These are phyloP conservation scores for Drosophila silvestris DNA, from an alignment of 2,888 invertebrate genomes.

Conservation along the genomic window DNA sequence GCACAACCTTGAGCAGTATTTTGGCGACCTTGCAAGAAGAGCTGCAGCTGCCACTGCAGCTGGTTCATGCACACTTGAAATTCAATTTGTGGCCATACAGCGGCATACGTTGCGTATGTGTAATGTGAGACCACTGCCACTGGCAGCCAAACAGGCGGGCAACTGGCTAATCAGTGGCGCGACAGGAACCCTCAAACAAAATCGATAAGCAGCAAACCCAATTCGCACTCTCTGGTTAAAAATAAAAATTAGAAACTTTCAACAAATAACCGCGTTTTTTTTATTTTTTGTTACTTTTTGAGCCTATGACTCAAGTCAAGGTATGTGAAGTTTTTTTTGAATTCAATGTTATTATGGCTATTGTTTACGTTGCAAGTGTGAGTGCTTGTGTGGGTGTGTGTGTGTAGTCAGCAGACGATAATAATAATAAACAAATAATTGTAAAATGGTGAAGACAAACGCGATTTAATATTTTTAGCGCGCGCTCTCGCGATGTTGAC, in stretches of 20 bases:
- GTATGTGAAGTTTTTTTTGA: conserved; percentile 54
- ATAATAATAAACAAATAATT: conserved; percentile 44
- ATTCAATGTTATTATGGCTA: conserved; percentile 33
- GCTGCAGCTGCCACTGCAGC: conserved; percentile 13
- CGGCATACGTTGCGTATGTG: conserved; percentile 69
- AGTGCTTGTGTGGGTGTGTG: conserved; percentile 1
- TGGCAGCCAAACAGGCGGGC: conserved; percentile 38
- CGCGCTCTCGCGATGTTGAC: conserved; percentile 78
- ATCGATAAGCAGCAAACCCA: conserved; percentile 55
- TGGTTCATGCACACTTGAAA: conserved; percentile 54
- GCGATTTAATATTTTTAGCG: conserved; percentile 42
- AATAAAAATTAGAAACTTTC: conserved; percentile 30
- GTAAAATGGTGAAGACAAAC: conserved; percentile 45
- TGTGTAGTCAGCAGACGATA: conserved; percentile 51
- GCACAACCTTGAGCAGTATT: conserved; percentile 33
- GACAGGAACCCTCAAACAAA: conserved; percentile 32
- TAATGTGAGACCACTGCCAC: conserved; percentile 53
- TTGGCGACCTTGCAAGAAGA: conserved; percentile 47
- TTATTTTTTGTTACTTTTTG: conserved; percentile 7
- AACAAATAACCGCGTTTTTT: conserved; percentile 39
- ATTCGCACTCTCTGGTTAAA: conserved; percentile 14
- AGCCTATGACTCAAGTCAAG: conserved; percentile 62
- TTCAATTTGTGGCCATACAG: conserved; percentile 58
- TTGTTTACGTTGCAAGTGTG: conserved; percentile 37
- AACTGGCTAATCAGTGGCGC: conserved; percentile 37